phyloP scores from a whole-genome alignment of 2,113 vertebrate genomes.

The Thalassarche chlororhynchos region DNA sequence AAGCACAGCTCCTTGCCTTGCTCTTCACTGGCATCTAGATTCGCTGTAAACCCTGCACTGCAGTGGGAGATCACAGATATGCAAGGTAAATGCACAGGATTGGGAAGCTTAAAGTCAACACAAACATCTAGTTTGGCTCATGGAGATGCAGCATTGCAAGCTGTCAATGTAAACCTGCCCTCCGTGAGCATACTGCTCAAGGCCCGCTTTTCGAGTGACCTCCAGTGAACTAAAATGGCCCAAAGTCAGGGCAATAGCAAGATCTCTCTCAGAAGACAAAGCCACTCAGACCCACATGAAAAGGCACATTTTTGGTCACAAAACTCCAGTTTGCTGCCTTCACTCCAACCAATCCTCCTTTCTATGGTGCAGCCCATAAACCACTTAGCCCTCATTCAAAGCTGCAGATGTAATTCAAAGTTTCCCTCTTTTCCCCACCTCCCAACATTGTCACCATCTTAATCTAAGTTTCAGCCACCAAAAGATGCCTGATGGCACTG shows the following conservation, averaged over 20 bases:
- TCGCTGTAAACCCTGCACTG: background rate
- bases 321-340: background rate
- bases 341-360: background rate
- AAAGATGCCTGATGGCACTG: rapidly evolving
- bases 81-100: background rate
- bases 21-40: background rate
- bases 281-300: background rate
- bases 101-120: background rate
- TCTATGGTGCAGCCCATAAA: background rate
- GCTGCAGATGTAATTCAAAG: background rate
- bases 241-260: background rate
- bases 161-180: background rate
- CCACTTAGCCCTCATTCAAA: background rate
- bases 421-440: background rate
- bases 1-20: background rate
- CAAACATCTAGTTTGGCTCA: background rate
- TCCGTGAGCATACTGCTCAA: background rate
- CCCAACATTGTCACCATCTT: background rate
- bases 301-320: background rate
- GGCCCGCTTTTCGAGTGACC: background rate
- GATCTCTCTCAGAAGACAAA: background rate
- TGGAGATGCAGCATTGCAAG: background rate
- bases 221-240: background rate
- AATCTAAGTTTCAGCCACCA: background rate
- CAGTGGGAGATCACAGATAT: background rate